Conservation (phyloP, 2,888 invertebrate genomes). For the Fragum sueziense region DNA sequence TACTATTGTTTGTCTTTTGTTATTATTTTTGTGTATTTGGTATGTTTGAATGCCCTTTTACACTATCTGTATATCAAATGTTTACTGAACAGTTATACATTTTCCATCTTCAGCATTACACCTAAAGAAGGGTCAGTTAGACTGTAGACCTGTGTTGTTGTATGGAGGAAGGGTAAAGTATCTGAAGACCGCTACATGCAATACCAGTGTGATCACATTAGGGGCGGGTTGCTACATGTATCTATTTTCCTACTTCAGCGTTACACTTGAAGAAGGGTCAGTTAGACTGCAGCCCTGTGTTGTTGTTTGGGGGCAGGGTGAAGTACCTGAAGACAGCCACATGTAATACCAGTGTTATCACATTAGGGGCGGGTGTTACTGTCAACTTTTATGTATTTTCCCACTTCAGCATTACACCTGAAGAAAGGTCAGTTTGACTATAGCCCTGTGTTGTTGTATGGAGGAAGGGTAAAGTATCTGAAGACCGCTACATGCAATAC, state of each 20-base stretch:
- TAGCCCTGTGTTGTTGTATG: conserved; percentile 88
- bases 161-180: conserved; percentile 88
- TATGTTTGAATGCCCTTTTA: no score
- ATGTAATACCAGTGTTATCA: no score
- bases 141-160: conserved; percentile 87
- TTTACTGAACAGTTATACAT: no score
- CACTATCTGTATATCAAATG: no score
- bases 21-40: no score
- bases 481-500: conserved; percentile 84
- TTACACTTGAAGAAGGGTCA: conserved; percentile 93
- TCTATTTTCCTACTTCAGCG: no score
- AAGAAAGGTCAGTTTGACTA: conserved; percentile 91
- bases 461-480: conserved; percentile 87
- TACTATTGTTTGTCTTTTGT: no score
- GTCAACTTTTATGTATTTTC: neutral
- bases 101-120: conserved; percentile 90
- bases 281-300: conserved; percentile 87
- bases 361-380: no score
- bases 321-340: conserved; percentile 87
- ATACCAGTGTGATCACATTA: no score
- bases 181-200: conserved; percentile 86
- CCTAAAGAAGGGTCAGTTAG: conserved; percentile 91
- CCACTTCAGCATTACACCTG: conserved; percentile 87
- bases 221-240: no score
- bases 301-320: conserved; percentile 88